Conservation (phyloP, 2,113 vertebrate genomes). For the Cochlearius cochlearius region DNA sequence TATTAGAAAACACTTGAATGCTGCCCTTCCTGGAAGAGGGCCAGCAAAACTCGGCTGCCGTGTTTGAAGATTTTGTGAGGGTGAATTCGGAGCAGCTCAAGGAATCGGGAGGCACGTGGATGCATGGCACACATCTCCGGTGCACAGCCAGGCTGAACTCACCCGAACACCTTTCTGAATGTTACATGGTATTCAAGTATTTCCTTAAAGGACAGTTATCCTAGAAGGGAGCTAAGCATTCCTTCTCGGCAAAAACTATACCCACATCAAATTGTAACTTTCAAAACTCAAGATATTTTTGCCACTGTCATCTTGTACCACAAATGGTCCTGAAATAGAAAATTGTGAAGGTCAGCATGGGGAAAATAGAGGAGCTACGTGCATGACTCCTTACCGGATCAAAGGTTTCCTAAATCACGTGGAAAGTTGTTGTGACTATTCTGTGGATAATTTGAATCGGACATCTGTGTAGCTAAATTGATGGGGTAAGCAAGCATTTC, state of each 20-base stretch:
- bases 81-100: neutral
- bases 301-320: neutral
- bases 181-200: neutral
- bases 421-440: neutral
- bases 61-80: neutral
- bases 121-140: fast-evolving
- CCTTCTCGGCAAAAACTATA: neutral
- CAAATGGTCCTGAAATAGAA: neutral
- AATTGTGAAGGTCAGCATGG: neutral
- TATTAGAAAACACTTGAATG: neutral
- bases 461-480: neutral
- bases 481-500: neutral
- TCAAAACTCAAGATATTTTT: neutral
- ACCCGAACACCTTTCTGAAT: neutral
- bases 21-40: neutral
- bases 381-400: neutral
- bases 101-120: neutral
- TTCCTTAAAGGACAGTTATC: neutral
- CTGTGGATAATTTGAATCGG: neutral
- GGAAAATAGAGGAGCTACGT: neutral
- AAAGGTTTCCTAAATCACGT: neutral
- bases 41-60: neutral
- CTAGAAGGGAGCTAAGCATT: neutral
- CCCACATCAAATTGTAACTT: neutral
- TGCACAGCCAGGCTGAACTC: neutral